A percentile compares a stretch with the other conserved stretches of the same genome.
These are phyloP conservation scores for Nesogale talazaci DNA, from an alignment of 2,113 vertebrate species.

Conservation along the genomic window DNA sequence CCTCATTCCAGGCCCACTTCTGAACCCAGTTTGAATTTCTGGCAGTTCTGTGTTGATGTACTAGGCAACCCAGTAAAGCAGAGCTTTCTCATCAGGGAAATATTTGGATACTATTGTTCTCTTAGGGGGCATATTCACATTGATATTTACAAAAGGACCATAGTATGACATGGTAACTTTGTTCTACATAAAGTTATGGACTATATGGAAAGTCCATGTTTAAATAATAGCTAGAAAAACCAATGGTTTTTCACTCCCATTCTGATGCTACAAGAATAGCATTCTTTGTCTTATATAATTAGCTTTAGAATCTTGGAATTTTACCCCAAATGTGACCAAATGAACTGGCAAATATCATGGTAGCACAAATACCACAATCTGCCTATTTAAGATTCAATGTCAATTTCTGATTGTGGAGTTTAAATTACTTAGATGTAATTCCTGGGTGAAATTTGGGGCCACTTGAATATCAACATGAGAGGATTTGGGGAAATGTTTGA, in stretches of 20 bases:
- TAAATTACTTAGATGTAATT: slow-evolving; percentile 67
- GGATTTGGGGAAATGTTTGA: slow-evolving; percentile 69
- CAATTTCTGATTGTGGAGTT: slow-evolving; percentile 56
- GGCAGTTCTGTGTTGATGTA: no score
- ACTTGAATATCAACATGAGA: slow-evolving; percentile 61
- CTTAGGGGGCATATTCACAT: neutral
- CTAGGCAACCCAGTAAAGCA: neutral
- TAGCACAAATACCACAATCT: slow-evolving; percentile 11
- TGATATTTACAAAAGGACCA: neutral
- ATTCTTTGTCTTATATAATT: slow-evolving; percentile 38
- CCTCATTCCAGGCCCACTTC: no score
- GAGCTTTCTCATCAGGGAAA: neutral
- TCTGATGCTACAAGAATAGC: neutral
- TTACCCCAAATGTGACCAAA: slow-evolving; percentile 34
- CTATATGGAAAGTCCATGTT: neutral
- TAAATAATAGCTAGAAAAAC: slow-evolving; percentile 14
- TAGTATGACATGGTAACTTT: neutral
- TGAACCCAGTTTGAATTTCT: no score
- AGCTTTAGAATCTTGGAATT: slow-evolving; percentile 52
- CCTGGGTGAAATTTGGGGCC: slow-evolving; percentile 54
- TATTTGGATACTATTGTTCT: slow-evolving; percentile 9
- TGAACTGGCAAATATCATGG: slow-evolving; percentile 49
- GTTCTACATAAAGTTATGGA: neutral
- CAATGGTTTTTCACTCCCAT: neutral
- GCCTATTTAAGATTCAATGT: slow-evolving; percentile 51